Conservation (phyloP, 1,140 invertebrate genomes). For the Hylaeus anthracinus region DNA sequence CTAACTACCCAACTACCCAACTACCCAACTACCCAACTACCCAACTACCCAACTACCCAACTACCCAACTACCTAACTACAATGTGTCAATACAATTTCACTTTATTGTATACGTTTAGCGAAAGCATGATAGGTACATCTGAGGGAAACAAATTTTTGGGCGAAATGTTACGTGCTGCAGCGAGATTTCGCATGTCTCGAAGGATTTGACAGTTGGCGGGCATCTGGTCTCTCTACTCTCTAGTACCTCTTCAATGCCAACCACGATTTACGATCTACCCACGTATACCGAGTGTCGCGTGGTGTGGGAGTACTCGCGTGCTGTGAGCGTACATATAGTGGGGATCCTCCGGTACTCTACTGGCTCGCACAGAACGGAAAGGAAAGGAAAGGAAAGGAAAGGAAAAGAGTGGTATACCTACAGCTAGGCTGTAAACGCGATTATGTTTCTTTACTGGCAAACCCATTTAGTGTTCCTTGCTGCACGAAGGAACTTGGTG, state of each 20-base stretch:
- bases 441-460: slow-evolving; percentile 64
- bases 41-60: no score
- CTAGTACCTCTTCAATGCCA: slow-evolving; percentile 29
- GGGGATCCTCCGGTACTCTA: slow-evolving; percentile 42
- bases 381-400: slow-evolving; percentile 67
- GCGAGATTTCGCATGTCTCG: neutral
- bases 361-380: slow-evolving; percentile 58
- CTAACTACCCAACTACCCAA: no score
- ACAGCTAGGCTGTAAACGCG: slow-evolving; percentile 61
- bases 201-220: slow-evolving; percentile 34
- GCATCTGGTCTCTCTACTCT: slow-evolving; percentile 24
- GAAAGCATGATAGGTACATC: no score
- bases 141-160: no score
- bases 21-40: no score
- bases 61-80: no score
- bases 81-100: no score
- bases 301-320: slow-evolving; percentile 60
- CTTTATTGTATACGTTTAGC: no score
- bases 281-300: slow-evolving; percentile 64
- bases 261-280: slow-evolving; percentile 8
- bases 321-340: slow-evolving; percentile 39
- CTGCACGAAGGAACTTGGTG: slow-evolving; percentile 60
- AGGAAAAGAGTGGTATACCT: slow-evolving; percentile 63
- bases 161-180: neutral
- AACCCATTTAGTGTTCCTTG: slow-evolving; percentile 65